These are phyloP conservation scores for Geodia barretti DNA, from an alignment of 37 sponge, comb jelly and placozoan genomes.

Conservation along the genomic window DNA sequence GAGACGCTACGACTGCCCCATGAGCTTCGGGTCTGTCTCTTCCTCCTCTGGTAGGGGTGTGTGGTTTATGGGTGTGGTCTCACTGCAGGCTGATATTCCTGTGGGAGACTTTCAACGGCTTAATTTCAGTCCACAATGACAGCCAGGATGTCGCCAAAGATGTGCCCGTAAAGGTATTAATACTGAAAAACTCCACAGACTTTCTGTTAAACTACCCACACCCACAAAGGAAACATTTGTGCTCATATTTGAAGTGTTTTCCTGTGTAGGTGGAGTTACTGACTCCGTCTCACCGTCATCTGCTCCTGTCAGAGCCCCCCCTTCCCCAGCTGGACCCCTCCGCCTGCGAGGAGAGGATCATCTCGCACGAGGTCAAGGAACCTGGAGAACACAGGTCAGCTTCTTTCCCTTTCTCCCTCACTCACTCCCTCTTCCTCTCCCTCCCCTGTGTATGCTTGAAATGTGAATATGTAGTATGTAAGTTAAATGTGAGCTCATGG, in stretches of 20 bases:
- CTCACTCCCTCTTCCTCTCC: background rate
- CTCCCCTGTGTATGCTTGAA: no score
- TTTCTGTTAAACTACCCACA: background rate
- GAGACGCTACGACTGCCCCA: slow-evolving; percentile 33
- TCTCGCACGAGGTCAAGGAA: slow-evolving; percentile 82
- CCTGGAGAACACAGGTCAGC: slow-evolving; percentile 70
- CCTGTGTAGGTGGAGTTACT: slow-evolving; percentile 80
- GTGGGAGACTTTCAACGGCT: slow-evolving; percentile 82
- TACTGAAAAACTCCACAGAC: background rate
- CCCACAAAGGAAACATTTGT: no score
- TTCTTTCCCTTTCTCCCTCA: no score
- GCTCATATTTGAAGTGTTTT: no score
- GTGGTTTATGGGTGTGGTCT: background rate
- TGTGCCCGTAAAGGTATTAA: slow-evolving; percentile 71
- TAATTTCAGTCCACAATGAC: slow-evolving; percentile 76
- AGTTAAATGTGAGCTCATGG: no score
- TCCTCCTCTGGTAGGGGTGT: background rate
- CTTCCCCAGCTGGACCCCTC: slow-evolving; percentile 51
- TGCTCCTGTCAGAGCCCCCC: slow-evolving; percentile 44
- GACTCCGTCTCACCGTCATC: slow-evolving; percentile 62
- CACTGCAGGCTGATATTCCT: slow-evolving; percentile 60
- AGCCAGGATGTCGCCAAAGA: slow-evolving; percentile 67
- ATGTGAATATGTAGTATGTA: no score
- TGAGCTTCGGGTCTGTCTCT: background rate
- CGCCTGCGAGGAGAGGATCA: slow-evolving; percentile 66